Evolutionary conservation across 2,888 invertebrate genomes (phyloP), one percentile per base, ranked within the genome.

Genomic region (Hydroisotoma schaefferi): DNA sequence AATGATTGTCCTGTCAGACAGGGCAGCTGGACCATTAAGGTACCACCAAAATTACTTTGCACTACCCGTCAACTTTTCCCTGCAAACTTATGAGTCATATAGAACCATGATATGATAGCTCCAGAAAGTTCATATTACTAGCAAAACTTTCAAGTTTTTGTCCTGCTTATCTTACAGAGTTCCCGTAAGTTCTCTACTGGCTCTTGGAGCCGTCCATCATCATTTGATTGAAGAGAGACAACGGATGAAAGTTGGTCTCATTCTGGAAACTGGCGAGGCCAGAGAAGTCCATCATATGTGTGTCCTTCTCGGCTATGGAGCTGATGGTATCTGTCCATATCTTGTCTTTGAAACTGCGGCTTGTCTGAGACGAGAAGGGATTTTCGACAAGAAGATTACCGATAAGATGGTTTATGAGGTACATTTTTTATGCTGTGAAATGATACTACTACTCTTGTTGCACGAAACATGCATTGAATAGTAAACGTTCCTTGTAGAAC

Each of bases 301-400:
- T 75, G 91, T 95, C 0, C 80, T 99, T 26, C 82, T 99, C 33
- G 98, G 91, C 73, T 99, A 94, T 77, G 98, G 99, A 28, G 97
- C 95, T 2, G 98, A 99, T 80, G 98, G 92, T 0, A 90, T 99
- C 72, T 98, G 98, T 73, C 98, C 99, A 0, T 98, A 97, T 79
- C 79, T 98, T 63, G 94, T 95, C 2, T 90, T 94, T 77, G 98
- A 99, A 78, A 84, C 95, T 72, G 90, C 97, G 23, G 85, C 86
- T 69, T 85, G 89, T 33, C 81, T 99, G 10, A 83, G 95, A 27
- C 85, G 87, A 73, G 91, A 95, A 78, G 88, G 88, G 43, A 84
- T 95, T 8, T 78, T 99, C 28, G 90, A 90, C 72, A 81, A 84
- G 0, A 80, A 81, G 2, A 80, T 90, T 2, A 84, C 86, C 0